Base-by-base conservation (phyloP, 2,888 invertebrate genomes). In the Dione juno region DNA sequence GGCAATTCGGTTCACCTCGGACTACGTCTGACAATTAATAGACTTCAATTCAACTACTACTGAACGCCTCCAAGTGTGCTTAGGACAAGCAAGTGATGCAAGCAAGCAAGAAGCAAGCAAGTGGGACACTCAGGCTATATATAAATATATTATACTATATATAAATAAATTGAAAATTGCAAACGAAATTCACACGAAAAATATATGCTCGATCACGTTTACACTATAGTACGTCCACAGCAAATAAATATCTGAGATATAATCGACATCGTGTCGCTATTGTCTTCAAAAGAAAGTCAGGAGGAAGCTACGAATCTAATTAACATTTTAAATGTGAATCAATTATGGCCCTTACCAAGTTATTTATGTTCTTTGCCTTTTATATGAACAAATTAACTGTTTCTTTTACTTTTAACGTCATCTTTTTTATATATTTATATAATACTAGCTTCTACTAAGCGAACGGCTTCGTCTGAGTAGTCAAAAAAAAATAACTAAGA, bases 281-380 rank as follows among this genome's bases (percentile, higher is more conserved):
- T 78, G 76, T 78, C 77, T 75, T 75, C 67, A 69, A 77, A 75
- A 74, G 77, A 76, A 74, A 76, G 74, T 66, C 72, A 74, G 77
- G 78, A 78, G 75, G 76, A 79, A 79, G 78, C 76, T 79, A 78
- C 77, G 80, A 77, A 83, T 80, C 77, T 79, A 84, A 88, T 90
- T 89, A 88, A 82, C 84, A 88, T 90, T 85, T 87, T 80, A 83
- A 86, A 87, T 83, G 85, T 79, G 82, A 86, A 83, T 85, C 81
- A 84, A 85, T 85, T 84, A 81, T 77, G 70, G 67, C 71, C 70
- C 69, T 65, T 77, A 79, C 84, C 74, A 75, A 40, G 35, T n/a
- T 16, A 8, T 54, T 16, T 16, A 16, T 40, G n/a, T 5, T n/a
- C 14, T 54, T 37, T 11, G 5, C 16, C 2, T 37, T 37, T n/a